Base-by-base conservation (phyloP, 2,888 invertebrate species). In the Cryptophagus acutangulus region DNA sequence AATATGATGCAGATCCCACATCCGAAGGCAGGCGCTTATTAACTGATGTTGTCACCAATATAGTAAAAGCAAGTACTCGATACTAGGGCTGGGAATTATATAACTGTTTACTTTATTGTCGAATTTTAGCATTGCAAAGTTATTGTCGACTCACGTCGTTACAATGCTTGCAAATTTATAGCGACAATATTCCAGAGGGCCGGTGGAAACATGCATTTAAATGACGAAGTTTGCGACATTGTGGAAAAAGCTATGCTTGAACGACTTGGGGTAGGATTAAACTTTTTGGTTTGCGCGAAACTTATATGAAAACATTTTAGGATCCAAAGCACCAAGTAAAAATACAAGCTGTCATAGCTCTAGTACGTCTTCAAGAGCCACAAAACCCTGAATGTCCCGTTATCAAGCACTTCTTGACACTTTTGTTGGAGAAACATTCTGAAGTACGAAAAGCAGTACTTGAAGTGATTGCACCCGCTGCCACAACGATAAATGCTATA, bases 281-380 rank as follows among this genome's bases (percentile, higher is more conserved):
- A 28, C 18, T 24, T 24, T 40, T 36, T 28, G 25, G 12, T 14
- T 8, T 29, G 8, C 12, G 15, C 12, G 15, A 24, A 24, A 16
- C 18, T 28, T 8, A 18, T 16, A 29, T 6, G 9, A 18, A n/a
- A 24, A 14, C 9, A 14, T 56, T 70, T 1, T 72, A 84, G 71
- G 92, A 92, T 58, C 77, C 79, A 3, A 79, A 84, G 26, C 76
- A 85, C 1, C 77, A 79, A 35, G 86, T 93, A 2, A 74, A 92
- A 16, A 80, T 83, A 13, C 83, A 89, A 55, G 90, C 91, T 1
- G 82, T 88, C 0, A 67, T 81, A 20, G 88, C 89, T 1, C 70
- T 92, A 31, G 79, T 83, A 30, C 74, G 90, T 3, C 71, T 93
- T 1, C 93, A 93, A 66, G 82, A 87, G 52, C 89, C 90, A 0